Conservation (phyloP, 2,888 invertebrate species). For the Tanaodytes sp. region DNA sequence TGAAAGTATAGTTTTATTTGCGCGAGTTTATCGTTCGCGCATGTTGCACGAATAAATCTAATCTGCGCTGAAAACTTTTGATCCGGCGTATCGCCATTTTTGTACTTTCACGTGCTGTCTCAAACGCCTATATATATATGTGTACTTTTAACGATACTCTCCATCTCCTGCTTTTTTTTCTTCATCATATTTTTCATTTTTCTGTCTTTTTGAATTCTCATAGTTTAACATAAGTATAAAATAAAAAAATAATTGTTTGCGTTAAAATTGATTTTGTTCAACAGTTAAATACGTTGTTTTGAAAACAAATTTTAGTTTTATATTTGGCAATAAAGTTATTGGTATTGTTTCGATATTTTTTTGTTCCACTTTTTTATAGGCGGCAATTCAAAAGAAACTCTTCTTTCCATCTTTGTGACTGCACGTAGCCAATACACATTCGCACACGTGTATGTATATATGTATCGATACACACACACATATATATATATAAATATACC, state of each 20-base stretch:
- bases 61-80: slow-evolving; percentile 21
- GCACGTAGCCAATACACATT: background rate
- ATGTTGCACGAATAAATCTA: background rate
- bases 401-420: slow-evolving; percentile 21
- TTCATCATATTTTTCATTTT: no score
- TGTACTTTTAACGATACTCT: slow-evolving; percentile 36
- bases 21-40: background rate
- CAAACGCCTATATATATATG: slow-evolving; percentile 27
- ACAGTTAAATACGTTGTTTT: slow-evolving; percentile 15
- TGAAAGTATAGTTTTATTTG: background rate
- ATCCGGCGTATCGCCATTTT: slow-evolving; percentile 22
- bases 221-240: slow-evolving; percentile 26
- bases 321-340: slow-evolving; percentile 32
- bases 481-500: slow-evolving; percentile 38
- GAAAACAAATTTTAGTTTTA: slow-evolving; percentile 25
- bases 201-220: slow-evolving; percentile 2
- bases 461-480: slow-evolving; percentile 16
- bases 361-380: slow-evolving; percentile 6
- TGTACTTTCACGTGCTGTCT: slow-evolving; percentile 21
- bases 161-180: no score
- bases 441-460: slow-evolving; percentile 21
- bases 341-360: slow-evolving; percentile 24
- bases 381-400: slow-evolving; percentile 28
- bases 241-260: slow-evolving; percentile 30
- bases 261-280: slow-evolving; percentile 25